phyloP scores from a whole-genome alignment of 2,888 invertebrate species.

The Brachyptera putata region DNA sequence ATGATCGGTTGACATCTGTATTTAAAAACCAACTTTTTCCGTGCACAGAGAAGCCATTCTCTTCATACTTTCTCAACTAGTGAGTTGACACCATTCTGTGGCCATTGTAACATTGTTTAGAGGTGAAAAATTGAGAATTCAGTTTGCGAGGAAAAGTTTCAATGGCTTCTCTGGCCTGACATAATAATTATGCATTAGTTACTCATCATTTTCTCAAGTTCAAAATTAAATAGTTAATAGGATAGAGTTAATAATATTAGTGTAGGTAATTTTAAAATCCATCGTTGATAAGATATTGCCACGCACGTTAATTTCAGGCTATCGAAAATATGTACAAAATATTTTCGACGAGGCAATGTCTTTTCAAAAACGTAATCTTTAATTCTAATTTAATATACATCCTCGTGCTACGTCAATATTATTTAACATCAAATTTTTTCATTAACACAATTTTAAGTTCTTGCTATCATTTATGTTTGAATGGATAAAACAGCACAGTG shows the following conservation, averaged over 20 bases:
- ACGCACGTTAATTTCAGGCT: no score
- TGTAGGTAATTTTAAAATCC: no score
- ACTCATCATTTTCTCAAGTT: not conserved
- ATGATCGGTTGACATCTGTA: no score
- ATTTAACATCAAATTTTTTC: not conserved
- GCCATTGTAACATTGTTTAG: slow-evolving; percentile 29
- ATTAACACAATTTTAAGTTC: not conserved
- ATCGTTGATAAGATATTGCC: no score
- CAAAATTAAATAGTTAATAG: not conserved
- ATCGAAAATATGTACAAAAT: no score
- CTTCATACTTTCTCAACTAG: slow-evolving; percentile 13
- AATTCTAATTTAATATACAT: not conserved
- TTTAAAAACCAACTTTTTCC: slow-evolving; percentile 21
- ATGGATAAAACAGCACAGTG: not conserved
- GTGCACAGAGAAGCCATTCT: no score
- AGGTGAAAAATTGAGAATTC: slow-evolving; percentile 1
- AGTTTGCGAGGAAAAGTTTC: no score
- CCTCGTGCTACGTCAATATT: not conserved
- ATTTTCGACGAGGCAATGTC: not conserved
- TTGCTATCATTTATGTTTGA: slow-evolving; percentile 1
- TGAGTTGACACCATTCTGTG: no score
- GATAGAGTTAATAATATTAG: no score
- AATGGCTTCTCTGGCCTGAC: slow-evolving; percentile 2
- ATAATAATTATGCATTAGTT: not conserved
- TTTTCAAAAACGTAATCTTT: not conserved